phyloP scores from a whole-genome alignment of 2,888 invertebrate species.

The Fragum whitleyi region DNA sequence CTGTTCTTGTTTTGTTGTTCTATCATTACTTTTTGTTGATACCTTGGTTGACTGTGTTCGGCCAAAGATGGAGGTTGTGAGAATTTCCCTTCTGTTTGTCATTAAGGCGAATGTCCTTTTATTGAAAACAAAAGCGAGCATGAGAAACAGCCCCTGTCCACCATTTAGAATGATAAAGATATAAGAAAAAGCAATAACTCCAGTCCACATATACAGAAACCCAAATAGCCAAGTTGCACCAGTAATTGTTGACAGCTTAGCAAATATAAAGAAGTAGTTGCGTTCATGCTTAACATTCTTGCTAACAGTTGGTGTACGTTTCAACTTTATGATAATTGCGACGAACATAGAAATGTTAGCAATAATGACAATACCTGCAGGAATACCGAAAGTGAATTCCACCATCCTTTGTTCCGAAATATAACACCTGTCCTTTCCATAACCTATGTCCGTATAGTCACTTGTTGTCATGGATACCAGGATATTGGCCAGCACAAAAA shows the following conservation, averaged over 20 bases:
- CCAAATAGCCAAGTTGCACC: conserved; percentile 56
- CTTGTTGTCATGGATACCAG: neutral
- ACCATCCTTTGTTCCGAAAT: conserved; percentile 38
- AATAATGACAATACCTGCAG: conserved; percentile 34
- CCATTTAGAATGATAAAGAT: conserved; percentile 51
- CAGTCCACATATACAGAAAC: conserved; percentile 40
- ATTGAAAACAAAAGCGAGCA: conserved; percentile 50
- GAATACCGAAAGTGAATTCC: conserved; percentile 42
- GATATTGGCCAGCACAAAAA: conserved; percentile 35
- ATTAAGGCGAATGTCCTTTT: conserved; percentile 34
- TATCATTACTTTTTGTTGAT: neutral
- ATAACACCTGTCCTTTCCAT: conserved; percentile 53
- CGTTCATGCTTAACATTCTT: conserved; percentile 31
- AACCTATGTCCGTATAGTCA: conserved; percentile 27
- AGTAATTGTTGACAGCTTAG: conserved; percentile 47
- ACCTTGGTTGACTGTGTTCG: neutral
- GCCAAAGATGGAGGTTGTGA: neutral
- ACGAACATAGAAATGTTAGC: conserved; percentile 45
- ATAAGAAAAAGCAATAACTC: conserved; percentile 33
- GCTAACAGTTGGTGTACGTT: neutral
- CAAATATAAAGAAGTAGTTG: conserved; percentile 41
- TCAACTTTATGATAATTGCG: conserved; percentile 25
- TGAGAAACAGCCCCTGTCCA: conserved; percentile 51
- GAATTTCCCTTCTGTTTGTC: neutral
- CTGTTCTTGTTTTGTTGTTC: no score